Evolutionary conservation across 2,888 invertebrate species (phyloP), one percentile per base, ranked within the genome.

Genomic region (Oscheius sp.): DNA sequence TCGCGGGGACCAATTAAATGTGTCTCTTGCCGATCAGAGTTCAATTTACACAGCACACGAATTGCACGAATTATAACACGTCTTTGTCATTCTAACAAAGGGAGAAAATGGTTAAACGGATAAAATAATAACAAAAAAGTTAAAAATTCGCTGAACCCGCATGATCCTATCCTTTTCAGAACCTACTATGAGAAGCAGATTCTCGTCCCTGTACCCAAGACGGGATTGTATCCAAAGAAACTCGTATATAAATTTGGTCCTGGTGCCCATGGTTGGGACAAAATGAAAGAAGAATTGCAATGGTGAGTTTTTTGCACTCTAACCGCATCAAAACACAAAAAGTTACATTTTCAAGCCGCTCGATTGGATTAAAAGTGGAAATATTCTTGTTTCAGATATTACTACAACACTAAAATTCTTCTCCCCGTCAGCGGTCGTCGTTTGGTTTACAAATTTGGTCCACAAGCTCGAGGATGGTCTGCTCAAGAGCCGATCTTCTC

Each of bases 131-230:
- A 8, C 42, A 42, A 8, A 42, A 42, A 8, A 37, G 20, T 10
- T 42, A 42, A 42, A 17, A 42, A n/a, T 55, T 34, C n/a, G 12
- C 1, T 61, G 42, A 45, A 45, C 27, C 42, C 61, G 20, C 34
- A 45, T 45, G 50, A 31, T 37, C 64, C 27, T 31, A 55, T 53
- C 39, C 10, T 33, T 61, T 48, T 75, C 75, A 88, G 88, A 76
- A 88, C 88, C 29, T 88, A 88, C 79, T 88, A 88, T 76, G 87
- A 86, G 71, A 87, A 84, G 73, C 82, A 87, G 71, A 87, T 88
- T 53, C 82, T 88, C 64, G 87, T 84, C 12, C 87, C 86, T 17
- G 87, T 88, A 31, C 88, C 88, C 29, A 88, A 88, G 77, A 87
- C 86, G 33, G 87, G 88, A 6, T 74, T 86, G 23, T 87, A 88